These are phyloP conservation scores for Drosophila multiciliata DNA, from an alignment of 2,888 invertebrate genomes.

Conservation along the genomic window DNA sequence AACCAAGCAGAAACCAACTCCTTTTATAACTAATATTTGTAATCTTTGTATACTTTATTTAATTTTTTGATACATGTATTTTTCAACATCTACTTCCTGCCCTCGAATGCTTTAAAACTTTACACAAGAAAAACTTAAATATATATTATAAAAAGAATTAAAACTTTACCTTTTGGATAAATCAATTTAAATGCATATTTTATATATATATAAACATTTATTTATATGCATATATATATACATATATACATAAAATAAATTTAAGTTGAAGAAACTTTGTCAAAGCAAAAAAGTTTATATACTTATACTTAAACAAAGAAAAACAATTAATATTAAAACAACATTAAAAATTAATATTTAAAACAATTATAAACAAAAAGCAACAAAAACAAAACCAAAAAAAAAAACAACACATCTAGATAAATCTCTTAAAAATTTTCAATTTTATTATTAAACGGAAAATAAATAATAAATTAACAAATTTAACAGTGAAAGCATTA, in stretches of 20 bases:
- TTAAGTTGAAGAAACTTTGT: conserved; percentile 75
- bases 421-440: conserved; percentile 82
- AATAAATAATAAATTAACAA: conserved; percentile 69
- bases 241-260: conserved; percentile 39
- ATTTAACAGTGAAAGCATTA: conserved; percentile 77
- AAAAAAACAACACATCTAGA: conserved; percentile 73
- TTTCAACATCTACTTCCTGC: conserved; percentile 81
- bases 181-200: conserved; percentile 79
- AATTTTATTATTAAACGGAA: conserved; percentile 81
- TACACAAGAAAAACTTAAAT: conserved; percentile 69
- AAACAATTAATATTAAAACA: conserved; percentile 71
- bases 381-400: conserved; percentile 33
- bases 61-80: conserved; percentile 79
- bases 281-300: conserved; percentile 74
- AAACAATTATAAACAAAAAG: conserved; percentile 54
- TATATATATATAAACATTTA: conserved; percentile 79
- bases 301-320: conserved; percentile 68
- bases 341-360: conserved; percentile 69
- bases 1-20: conserved; percentile 38
- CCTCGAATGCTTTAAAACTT: conserved; percentile 80
- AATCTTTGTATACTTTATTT: conserved; percentile 63
- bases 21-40: conserved; percentile 63
- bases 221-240: conserved; percentile 70
- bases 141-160: conserved; percentile 72
- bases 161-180: conserved; percentile 80